A percentile compares a stretch with the other conserved stretches of the same genome.
Evolutionary conservation across 2,888 invertebrate species (phyloP).

Genomic region (Drosophila infuscata): DNA sequence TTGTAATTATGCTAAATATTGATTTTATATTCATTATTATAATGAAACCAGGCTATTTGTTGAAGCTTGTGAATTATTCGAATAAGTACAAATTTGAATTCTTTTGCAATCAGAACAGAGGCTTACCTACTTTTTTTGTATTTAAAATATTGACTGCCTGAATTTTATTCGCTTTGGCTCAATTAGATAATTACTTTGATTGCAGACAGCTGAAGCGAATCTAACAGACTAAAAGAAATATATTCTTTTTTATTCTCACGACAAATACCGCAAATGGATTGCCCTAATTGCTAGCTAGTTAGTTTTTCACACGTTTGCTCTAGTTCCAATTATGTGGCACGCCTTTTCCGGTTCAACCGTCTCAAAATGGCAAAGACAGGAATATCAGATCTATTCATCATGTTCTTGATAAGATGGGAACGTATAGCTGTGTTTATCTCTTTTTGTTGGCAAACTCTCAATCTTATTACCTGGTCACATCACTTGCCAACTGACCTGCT

Average conservation of each 20-base stretch:
- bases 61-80: background rate
- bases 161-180: background rate
- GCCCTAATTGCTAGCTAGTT: conserved; percentile 51
- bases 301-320: conserved; percentile 75
- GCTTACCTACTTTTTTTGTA: background rate
- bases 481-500: conserved; percentile 13
- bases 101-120: background rate
- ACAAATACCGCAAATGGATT: conserved; percentile 16
- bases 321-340: conserved; percentile 58
- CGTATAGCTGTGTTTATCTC: background rate
- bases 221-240: background rate
- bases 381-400: conserved; percentile 63
- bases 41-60: background rate
- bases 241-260: conserved; percentile 26
- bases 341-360: conserved; percentile 65
- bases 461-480: conserved; percentile 28
- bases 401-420: conserved; percentile 53
- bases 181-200: background rate
- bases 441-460: conserved; percentile 22
- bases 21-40: conserved; percentile 22
- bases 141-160: background rate
- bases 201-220: background rate
- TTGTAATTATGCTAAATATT: conserved; percentile 70
- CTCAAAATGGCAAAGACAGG: conserved; percentile 43
- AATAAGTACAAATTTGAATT: background rate